These are phyloP conservation scores for Dryoscopus gambensis DNA, from an alignment of 2,113 vertebrate species.

Conservation along the genomic window DNA sequence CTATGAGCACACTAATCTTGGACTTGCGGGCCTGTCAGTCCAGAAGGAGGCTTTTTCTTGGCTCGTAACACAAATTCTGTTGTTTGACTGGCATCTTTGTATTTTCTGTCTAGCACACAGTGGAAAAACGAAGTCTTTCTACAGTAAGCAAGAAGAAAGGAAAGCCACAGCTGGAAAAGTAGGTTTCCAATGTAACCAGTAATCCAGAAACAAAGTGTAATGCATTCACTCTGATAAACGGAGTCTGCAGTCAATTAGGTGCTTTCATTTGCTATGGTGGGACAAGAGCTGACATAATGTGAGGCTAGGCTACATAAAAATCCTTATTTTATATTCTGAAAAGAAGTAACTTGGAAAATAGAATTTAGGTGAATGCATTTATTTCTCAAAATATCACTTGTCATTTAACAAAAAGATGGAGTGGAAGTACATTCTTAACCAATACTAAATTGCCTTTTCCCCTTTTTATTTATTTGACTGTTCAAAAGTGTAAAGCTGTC, in stretches of 20 bases:
- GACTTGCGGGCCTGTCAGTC: not conserved
- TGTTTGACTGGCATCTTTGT: not conserved
- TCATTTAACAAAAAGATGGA: not conserved
- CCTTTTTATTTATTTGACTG: not conserved
- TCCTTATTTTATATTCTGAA: not conserved
- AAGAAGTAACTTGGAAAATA: not conserved
- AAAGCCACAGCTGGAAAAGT: conserved; percentile 79
- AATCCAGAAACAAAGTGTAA: not conserved
- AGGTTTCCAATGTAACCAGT: conserved; percentile 29
- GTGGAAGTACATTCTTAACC: not conserved
- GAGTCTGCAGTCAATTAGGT: not conserved
- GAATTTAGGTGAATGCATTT: not conserved
- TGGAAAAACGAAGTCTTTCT: conserved; percentile 72
- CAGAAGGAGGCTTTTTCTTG: not conserved
- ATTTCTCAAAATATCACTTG: not conserved
- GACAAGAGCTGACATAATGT: not conserved
- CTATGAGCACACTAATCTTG: not conserved
- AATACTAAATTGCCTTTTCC: not conserved
- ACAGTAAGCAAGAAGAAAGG: conserved; percentile 77
- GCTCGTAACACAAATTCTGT: not conserved
- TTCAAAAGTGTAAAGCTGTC: not conserved
- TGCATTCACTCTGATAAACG: not conserved
- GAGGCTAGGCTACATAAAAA: not conserved
- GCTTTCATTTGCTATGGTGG: not conserved
- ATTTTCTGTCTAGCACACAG: conserved; percentile 65